Evolutionary conservation across 2,888 invertebrate species (phyloP).

Genomic region (Cetonia aurata): DNA sequence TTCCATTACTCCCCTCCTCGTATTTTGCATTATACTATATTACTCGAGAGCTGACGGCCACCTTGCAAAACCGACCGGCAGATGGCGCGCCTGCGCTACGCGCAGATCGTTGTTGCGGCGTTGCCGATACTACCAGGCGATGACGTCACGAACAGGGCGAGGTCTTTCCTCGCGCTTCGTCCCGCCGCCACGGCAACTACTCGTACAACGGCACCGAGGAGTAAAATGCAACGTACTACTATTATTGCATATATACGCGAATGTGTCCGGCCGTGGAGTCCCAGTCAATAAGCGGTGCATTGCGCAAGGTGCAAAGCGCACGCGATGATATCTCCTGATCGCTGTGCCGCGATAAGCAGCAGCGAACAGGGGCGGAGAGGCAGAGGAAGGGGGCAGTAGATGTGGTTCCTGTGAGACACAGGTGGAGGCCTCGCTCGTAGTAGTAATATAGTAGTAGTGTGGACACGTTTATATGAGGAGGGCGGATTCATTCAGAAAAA

Average conservation of each 20-base stretch:
- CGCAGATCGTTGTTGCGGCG: neutral
- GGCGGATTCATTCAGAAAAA: conserved; percentile 42
- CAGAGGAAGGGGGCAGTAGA: neutral
- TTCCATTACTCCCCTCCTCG: no score
- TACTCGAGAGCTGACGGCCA: no score
- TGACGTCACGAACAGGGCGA: conserved; percentile 45
- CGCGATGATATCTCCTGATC: neutral
- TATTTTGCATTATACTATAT: no score
- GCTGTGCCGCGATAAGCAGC: no score
- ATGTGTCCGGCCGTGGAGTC: conserved; percentile 48
- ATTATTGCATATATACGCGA: conserved; percentile 57
- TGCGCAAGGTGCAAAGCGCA: conserved; percentile 50
- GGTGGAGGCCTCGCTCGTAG: neutral
- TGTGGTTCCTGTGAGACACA: no score
- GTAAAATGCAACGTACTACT: conserved; percentile 64
- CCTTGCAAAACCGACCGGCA: neutral
- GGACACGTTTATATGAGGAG: conserved; percentile 8
- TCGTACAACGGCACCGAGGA: conserved; percentile 53
- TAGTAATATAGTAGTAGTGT: neutral
- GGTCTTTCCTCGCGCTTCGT: neutral
- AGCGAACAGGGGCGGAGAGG: conserved; percentile 4
- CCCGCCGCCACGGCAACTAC: conserved; percentile 3
- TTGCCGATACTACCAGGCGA: conserved; percentile 38
- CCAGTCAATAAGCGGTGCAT: conserved; percentile 57
- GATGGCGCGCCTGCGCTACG: no score